phyloP scores from a whole-genome alignment of 2,113 vertebrate genomes.

The Peromyscus maniculatus region DNA sequence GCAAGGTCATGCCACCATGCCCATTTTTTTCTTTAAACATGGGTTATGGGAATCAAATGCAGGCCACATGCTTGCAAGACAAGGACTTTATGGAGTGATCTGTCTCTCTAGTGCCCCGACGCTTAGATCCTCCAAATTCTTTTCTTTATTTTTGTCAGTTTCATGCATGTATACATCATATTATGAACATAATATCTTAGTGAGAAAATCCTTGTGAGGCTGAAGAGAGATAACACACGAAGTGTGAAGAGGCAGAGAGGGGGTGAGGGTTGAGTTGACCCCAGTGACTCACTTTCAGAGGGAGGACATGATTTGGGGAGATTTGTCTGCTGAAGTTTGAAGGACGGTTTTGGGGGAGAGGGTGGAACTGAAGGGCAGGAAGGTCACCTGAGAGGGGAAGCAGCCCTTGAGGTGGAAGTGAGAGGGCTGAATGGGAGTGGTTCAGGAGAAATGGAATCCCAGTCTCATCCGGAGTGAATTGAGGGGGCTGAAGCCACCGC shows the following conservation, averaged over 20 bases:
- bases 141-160: background rate
- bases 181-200: background rate
- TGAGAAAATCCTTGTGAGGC: background rate
- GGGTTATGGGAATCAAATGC: background rate
- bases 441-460: background rate
- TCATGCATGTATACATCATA: background rate
- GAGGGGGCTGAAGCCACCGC: background rate
- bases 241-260: background rate
- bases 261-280: background rate
- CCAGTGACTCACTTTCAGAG: background rate
- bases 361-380: background rate
- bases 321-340: background rate
- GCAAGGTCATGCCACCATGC: background rate
- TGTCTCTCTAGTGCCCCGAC: background rate
- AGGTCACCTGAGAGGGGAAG: background rate
- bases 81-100: background rate
- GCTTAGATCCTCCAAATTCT: background rate
- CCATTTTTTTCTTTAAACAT: background rate
- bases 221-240: background rate
- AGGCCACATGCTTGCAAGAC: background rate
- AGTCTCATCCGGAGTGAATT: background rate
- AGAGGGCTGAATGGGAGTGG: background rate
- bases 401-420: too few relatives aligned
- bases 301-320: background rate
- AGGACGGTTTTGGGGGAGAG: background rate